Percentiles rank a stretch among this genome's conserved stretches.
These are phyloP conservation scores for Sigmodon hispidus DNA, from an alignment of 2,113 vertebrate genomes.

Conservation along the genomic window DNA sequence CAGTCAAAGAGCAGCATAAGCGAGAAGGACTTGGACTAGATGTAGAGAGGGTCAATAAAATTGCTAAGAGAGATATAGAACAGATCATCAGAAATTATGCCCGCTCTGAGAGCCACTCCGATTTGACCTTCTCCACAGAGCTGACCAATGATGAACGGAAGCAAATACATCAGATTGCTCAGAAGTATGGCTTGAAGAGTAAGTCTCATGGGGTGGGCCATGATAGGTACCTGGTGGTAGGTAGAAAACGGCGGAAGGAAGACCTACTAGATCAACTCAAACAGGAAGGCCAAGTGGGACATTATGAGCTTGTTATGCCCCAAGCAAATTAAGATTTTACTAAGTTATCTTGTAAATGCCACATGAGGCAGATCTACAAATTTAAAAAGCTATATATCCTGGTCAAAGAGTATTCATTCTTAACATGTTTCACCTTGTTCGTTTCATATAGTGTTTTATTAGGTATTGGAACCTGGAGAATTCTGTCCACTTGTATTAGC, in stretches of 20 bases:
- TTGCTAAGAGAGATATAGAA: slow-evolving; percentile 95
- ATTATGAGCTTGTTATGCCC: slow-evolving; percentile 96
- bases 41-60: slow-evolving; percentile 90
- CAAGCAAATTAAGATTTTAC: slow-evolving; percentile 85
- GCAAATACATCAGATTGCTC: slow-evolving; percentile 95
- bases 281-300: slow-evolving; percentile 97
- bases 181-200: slow-evolving; percentile 95
- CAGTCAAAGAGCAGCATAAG: slow-evolving; percentile 96
- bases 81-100: slow-evolving; percentile 96
- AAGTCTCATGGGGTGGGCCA: slow-evolving; percentile 95
- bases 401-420: slow-evolving; percentile 75
- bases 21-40: slow-evolving; percentile 95
- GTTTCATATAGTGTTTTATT: slow-evolving; percentile 81
- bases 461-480: slow-evolving; percentile 68
- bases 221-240: slow-evolving; percentile 94
- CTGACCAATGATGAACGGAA: slow-evolving; percentile 96
- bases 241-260: slow-evolving; percentile 94
- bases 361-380: slow-evolving; percentile 58
- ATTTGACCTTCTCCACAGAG: slow-evolving; percentile 96
- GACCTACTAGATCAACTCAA: slow-evolving; percentile 95
- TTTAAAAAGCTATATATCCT: slow-evolving; percentile 77
- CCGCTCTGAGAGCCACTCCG: slow-evolving; percentile 93
- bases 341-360: slow-evolving; percentile 51
- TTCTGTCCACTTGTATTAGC: slow-evolving; percentile 79
- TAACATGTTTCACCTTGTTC: slow-evolving; percentile 78